phyloP scores from a whole-genome alignment of 2,113 vertebrate genomes.

The Rhipidura dahli region DNA sequence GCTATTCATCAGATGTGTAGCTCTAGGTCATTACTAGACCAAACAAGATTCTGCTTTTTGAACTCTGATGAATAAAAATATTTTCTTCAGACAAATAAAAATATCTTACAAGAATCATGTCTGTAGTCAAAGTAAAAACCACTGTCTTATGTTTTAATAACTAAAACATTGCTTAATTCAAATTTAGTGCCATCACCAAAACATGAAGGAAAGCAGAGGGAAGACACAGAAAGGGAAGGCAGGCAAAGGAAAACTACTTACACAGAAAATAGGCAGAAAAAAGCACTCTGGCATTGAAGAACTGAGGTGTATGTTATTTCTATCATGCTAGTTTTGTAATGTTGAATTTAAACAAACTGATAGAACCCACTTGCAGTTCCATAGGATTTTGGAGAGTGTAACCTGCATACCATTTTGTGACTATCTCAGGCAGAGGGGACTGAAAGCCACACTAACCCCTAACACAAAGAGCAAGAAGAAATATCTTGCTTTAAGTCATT shows the following conservation, averaged over 20 bases:
- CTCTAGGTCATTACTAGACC: background rate
- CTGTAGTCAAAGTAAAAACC: background rate
- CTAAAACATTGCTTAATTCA: background rate
- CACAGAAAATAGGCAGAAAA: background rate
- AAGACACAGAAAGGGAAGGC: background rate
- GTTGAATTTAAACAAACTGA: background rate
- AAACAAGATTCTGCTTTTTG: background rate
- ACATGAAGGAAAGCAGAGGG: background rate
- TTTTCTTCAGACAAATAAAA: background rate
- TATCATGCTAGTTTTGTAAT: background rate
- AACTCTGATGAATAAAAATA: background rate
- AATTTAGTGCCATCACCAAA: background rate
- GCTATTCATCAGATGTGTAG: background rate
- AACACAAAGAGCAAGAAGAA: background rate
- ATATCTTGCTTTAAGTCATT: background rate
- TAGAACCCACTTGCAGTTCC: background rate
- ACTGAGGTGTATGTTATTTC: background rate
- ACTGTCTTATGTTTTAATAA: background rate
- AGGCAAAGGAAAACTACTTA: background rate
- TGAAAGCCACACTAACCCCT: background rate
- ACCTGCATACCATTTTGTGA: background rate
- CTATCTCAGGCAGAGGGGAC: background rate
- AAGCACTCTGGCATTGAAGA: background rate
- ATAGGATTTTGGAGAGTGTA: background rate
- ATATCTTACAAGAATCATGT: background rate